Base-by-base conservation (phyloP, 2,797 vertebrate genomes). In the Manis javanica region DNA sequence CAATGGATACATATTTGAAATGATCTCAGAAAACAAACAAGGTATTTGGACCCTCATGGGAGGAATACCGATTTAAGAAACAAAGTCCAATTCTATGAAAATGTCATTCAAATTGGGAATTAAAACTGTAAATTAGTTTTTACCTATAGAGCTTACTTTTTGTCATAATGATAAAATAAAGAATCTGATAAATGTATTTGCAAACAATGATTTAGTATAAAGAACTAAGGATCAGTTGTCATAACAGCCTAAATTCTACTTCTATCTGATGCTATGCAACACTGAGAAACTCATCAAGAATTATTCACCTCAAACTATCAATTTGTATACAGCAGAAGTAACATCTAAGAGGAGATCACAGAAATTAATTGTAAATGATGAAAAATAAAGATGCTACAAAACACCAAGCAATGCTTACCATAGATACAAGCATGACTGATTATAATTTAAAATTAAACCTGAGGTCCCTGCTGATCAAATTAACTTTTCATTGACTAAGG, bases 351-450 rank as follows among this genome's bases (percentile, higher is more conserved):
- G 78, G 51, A 88, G 34, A 63, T 37, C 34, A 93, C 3, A 79
- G 19, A 89, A 39, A 69, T 81, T 81, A 42, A 74, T 15, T 61
- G 21, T 75, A 95, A 74, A 89, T 75, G 24, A 90, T 71, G 7
- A 94, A 91, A 94, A 59, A 84, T 78, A 71, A 94, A 85, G 21
- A 55, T 75, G n/a, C 39, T 59, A 83, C 9, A 84, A 78, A 66
- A 95, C 78, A 42, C 31, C 8, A 81, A 92, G 59, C 7, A 85
- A 89, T 23, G 31, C 83, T 63, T 34, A 75, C 46, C n/a, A 85
- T 3, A 85, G 29, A 68, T 51, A 55, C 2, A 87, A 74, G 51
- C 29, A 91, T 51, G 31, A 82, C 8, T 66, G 42, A 90, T 37
- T 64, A 49, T 31, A 79, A 84, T 51, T 91, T 82, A 88, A 85